These are phyloP conservation scores for Palaemon carinicauda DNA, from an alignment of 1,140 invertebrate species.

Conservation along the genomic window DNA sequence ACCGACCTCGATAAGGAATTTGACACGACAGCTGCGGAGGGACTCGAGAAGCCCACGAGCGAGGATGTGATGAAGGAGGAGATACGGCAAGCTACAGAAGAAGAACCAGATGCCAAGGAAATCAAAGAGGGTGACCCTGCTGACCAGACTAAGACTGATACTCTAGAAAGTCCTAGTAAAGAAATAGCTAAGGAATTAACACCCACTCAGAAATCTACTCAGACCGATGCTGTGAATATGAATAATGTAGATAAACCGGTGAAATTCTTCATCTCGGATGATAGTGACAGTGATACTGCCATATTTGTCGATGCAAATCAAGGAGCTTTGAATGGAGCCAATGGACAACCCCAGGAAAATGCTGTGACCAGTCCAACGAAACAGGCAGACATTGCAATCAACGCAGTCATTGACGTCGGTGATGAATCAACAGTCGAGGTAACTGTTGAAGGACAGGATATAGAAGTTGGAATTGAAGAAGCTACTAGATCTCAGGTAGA, in stretches of 20 bases:
- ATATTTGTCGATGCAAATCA: slow-evolving; percentile 34
- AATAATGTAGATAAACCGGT: slow-evolving; percentile 2
- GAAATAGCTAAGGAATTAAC: background rate
- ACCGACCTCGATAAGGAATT: slow-evolving; percentile 14
- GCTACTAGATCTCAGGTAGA: background rate
- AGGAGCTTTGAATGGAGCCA: background rate
- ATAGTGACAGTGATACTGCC: slow-evolving; percentile 39
- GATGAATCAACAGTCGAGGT: background rate
- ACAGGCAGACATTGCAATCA: background rate
- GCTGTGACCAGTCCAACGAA: background rate
- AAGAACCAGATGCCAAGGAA: background rate
- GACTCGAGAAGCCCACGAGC: background rate
- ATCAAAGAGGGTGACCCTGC: background rate
- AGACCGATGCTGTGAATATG: background rate
- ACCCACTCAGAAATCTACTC: background rate
- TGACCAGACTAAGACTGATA: background rate
- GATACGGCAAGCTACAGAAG: background rate
- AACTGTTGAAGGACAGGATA: background rate
- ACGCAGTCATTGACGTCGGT: background rate
- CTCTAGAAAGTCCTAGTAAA: background rate
- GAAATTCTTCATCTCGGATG: slow-evolving; percentile 39
- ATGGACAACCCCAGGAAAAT: background rate
- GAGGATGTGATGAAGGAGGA: slow-evolving; percentile 1
- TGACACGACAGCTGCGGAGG: background rate
- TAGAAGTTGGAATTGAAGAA: slow-evolving; percentile 18